Conservation (phyloP, 2,113 vertebrate genomes). For the Saguinus midas region DNA sequence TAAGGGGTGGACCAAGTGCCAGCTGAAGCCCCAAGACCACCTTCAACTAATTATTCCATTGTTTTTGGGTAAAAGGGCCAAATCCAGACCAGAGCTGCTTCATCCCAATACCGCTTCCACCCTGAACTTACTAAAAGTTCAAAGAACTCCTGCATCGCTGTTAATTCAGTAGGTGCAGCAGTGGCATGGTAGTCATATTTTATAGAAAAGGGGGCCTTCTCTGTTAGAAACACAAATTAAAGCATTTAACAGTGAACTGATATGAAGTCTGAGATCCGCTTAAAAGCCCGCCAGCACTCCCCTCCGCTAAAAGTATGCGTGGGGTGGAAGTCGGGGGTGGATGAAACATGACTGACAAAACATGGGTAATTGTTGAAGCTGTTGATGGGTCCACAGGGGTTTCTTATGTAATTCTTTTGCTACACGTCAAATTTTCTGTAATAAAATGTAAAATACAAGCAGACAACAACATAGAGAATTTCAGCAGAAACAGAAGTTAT, state of each 20-base stretch:
- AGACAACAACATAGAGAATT: background rate
- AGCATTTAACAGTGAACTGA: background rate
- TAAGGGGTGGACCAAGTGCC: background rate
- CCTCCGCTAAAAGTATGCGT: background rate
- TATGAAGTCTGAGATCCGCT: background rate
- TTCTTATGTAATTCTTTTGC: background rate
- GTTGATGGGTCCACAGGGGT: too few species aligned
- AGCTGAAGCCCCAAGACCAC: background rate
- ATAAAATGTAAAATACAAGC: background rate
- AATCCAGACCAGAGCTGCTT: background rate
- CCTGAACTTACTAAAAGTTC: background rate
- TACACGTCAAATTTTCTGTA: constrained; percentile 8
- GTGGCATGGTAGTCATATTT: background rate
- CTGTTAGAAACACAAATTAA: background rate
- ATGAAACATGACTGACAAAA: background rate
- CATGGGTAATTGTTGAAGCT: background rate
- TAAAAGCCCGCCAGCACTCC: background rate
- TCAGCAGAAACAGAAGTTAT: background rate
- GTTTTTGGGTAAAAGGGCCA: background rate
- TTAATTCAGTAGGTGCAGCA: background rate
- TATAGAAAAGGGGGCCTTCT: background rate
- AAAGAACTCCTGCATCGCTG: background rate
- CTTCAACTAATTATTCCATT: background rate
- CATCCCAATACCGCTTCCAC: background rate
- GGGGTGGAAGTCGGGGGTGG: too few species aligned